Evolutionary conservation across 1,140 invertebrate genomes (phyloP), one percentile per base, ranked within the genome.

Genomic region (Phocides pigmalion): DNA sequence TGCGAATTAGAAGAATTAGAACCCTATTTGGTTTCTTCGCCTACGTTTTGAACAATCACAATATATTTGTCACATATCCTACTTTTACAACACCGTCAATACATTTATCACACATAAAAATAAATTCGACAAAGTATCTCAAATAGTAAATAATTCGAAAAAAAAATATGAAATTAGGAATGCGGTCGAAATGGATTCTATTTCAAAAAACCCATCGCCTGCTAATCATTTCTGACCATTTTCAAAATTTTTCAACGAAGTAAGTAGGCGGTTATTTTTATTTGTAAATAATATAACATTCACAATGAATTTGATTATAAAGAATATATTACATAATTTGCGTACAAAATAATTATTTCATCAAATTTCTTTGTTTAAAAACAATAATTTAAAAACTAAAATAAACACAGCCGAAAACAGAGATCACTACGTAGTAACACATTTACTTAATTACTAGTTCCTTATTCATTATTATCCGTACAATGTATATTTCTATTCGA

Each of bases 381-480:
- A 70, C 71, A 62, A 72, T 68, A 64, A 62, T 25, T 49, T 62
- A 62, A 64, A 59, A 64, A 72, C 61, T 62, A 67, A 69, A 77
- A 66, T 37, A 74, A 74, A 87, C 87, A 89, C 84, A 89, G 87
- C 87, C 87, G 70, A 79, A 84, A 71, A 84, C 68, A 70, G 81
- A 87, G 84, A 87, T 87, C 82, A 81, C 44, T 50, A 69, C 64
- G 64, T 62, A 61, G 41, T 59, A 59, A 59, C 54, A 59, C 49
- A 67, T 59, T 35, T 61, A 46, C 62, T 66, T 35, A 63, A 47
- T 78, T 70, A 74, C 76, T 76, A 79, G 74, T 72, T n/a, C 20
- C 47, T 56, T 53, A 50, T 59, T 46, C 25, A 32, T 46, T 44
- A 32, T 25, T 46, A 58, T 4, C 42, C 15, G 35, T n/a, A n/a